Evolutionary conservation across 2,113 vertebrate species (phyloP).

Genomic region (Atherinomorus stipes): DNA sequence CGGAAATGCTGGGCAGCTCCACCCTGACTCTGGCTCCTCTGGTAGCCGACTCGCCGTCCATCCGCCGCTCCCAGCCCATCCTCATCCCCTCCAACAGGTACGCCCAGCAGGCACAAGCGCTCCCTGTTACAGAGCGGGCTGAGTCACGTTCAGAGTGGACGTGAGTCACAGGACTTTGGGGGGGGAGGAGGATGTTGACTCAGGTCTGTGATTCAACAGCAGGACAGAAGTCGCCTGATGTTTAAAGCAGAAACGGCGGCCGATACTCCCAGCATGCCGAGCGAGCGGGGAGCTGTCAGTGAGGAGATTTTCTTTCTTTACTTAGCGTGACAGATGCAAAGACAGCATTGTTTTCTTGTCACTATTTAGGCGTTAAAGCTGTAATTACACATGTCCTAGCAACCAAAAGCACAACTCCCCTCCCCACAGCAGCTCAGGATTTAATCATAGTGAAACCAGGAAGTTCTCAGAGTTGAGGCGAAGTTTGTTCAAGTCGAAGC

Average conservation of each 20-base stretch:
- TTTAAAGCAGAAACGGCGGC: constrained; percentile 25
- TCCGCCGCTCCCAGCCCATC: constrained; percentile 72
- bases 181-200: constrained; percentile 27
- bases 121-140: background rate
- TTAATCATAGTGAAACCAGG: too few relatives aligned
- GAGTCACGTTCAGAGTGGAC: background rate
- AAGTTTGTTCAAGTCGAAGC: too few relatives aligned
- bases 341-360: too few relatives aligned
- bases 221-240: constrained; percentile 18
- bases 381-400: too few relatives aligned
- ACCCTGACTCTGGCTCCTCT: constrained; percentile 62
- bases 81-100: constrained; percentile 67
- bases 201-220: constrained; percentile 26
- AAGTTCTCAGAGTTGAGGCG: too few relatives aligned
- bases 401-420: too few relatives aligned
- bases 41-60: constrained; percentile 20
- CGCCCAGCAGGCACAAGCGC: background rate
- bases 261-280: background rate
- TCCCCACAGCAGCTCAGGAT: too few relatives aligned
- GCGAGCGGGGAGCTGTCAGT: background rate
- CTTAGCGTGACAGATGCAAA: constrained; percentile 5
- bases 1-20: constrained; percentile 39
- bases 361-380: too few relatives aligned
- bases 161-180: constrained; percentile 25
- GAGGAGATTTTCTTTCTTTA: background rate